Percentiles rank a stretch among this genome's conserved stretches.
Evolutionary conservation across 2,113 vertebrate genomes (phyloP).

Genomic region (Melanerpes formicivorus): DNA sequence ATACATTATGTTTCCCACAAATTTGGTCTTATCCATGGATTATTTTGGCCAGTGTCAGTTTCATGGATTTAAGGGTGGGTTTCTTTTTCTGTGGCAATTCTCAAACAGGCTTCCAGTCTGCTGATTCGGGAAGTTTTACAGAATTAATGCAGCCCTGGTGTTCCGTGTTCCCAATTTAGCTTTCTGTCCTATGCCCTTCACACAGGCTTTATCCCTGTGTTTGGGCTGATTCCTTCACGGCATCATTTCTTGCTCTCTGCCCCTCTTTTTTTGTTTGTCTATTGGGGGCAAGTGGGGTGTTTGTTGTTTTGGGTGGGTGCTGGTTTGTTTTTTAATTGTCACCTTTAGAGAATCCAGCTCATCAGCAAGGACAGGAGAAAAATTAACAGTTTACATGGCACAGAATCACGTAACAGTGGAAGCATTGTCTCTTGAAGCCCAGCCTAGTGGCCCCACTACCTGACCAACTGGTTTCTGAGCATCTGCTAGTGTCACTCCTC

Average conservation of each 20-base stretch:
- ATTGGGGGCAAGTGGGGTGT: no score
- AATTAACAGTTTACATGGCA: conserved; percentile 19
- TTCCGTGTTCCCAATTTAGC: not conserved
- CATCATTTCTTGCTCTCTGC: conserved; percentile 7
- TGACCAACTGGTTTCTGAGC: conserved; percentile 17
- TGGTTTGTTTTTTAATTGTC: no score
- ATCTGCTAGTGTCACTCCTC: not conserved
- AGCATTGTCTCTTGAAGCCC: not conserved
- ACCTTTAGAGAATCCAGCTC: not conserved
- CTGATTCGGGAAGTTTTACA: conserved; percentile 34
- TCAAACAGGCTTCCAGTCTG: conserved; percentile 28
- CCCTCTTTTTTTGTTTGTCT: no score
- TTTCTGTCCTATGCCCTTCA: conserved; percentile 6
- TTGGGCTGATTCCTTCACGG: not conserved
- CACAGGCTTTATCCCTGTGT: not conserved
- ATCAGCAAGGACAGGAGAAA: not conserved
- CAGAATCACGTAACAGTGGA: not conserved
- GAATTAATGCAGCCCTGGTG: not conserved
- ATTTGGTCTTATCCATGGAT: not conserved
- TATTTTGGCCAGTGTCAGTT: not conserved
- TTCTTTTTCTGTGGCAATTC: not conserved
- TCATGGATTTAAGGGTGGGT: conserved; percentile 10
- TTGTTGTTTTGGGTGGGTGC: no score
- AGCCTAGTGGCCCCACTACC: not conserved
- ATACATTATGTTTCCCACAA: not conserved